Evolutionary conservation across 2,888 invertebrate genomes (phyloP), one percentile per base, ranked within the genome.

Genomic region (Sabellastarte sp.): DNA sequence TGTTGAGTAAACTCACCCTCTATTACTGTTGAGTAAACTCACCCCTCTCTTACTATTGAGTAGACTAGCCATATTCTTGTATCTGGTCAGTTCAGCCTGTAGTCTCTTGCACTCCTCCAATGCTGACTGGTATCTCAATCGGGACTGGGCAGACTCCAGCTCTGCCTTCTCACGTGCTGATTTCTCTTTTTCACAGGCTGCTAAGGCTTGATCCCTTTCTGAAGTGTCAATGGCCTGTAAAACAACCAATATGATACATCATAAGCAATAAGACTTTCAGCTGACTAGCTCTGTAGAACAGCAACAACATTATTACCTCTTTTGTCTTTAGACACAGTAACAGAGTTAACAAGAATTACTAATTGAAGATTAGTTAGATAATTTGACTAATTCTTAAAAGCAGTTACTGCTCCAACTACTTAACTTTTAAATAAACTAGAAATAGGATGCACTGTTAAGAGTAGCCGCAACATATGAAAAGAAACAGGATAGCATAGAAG

Each of bases 201-300:
- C 84, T 70, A 89, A 87, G 32, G 92, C 80, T 20, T 87, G 83
- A 57, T 92, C 90, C 58, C 84, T 70, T 70, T 94, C 93, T 0
- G 89, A 86, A 0, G 90, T 93, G 79, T 96, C 95, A 0, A 91
- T 85, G 0, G 90, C 91, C 81, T 81, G 65, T 32, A 57, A 64
- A n/a, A n/a, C n/a, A n/a, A n/a, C n/a, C 26, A 59, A 31, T 59
- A 28, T 31, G 5, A 53, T 53, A 20, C n/a, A 2, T 20, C 26
- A 55, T 32, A 55, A 60, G 15, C 24, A 2, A n/a, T 31, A 29
- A 29, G 29, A 24, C 4, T 20, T 60, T 10, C 26, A 56, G 24
- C 33, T n/a, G 29, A 55, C 15, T 24, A 24, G 28, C 5, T 29
- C 29, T 55, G 2, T 32, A 55, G 4, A 55, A 31, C 1, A 10